Evolutionary conservation across 2,888 invertebrate species (phyloP).

Genomic region (Erebia aethiops): DNA sequence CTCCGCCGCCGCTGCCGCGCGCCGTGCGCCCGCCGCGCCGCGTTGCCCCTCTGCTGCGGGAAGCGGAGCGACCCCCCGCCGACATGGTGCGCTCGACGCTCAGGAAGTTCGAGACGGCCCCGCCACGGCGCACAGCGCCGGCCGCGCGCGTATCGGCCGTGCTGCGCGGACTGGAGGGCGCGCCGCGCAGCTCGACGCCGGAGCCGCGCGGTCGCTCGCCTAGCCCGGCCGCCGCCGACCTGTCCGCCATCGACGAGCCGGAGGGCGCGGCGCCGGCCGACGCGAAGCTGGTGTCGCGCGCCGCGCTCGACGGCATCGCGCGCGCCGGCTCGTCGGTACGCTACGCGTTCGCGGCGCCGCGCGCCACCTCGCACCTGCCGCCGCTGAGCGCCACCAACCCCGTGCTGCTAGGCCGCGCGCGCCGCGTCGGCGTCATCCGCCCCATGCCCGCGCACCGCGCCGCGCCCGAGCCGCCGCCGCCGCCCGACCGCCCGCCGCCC

Average conservation of each 20-base stretch:
- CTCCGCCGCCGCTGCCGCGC: constrained; percentile 76
- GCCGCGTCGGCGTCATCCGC: constrained; percentile 83
- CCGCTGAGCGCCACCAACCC: constrained; percentile 69
- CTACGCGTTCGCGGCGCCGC: constrained; percentile 81
- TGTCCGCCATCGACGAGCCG: constrained; percentile 53
- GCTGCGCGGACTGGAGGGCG: constrained; percentile 62
- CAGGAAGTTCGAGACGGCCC: constrained; percentile 90
- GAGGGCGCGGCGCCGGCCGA: constrained; percentile 75
- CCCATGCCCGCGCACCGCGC: constrained; percentile 68
- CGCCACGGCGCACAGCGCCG: constrained; percentile 80
- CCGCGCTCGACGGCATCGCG: constrained; percentile 86
- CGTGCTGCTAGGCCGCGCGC: constrained; percentile 63
- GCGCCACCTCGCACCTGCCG: constrained; percentile 64
- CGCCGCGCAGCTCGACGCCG: constrained; percentile 63
- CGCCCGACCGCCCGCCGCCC: constrained; percentile 33
- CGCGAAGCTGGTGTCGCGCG: constrained; percentile 77
- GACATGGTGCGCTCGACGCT: constrained; percentile 94
- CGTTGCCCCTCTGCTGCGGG: constrained; percentile 86
- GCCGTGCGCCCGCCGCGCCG: constrained; percentile 65
- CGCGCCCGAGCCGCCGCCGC: constrained; percentile 40
- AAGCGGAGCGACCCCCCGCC: constrained; percentile 92
- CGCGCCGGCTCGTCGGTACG: constrained; percentile 86
- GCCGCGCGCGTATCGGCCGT: constrained; percentile 76
- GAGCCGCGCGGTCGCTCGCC: constrained; percentile 56
- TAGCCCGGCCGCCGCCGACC: constrained; percentile 49